phyloP scores from a whole-genome alignment of 2,797 vertebrate species.

The Hydrophis major region DNA sequence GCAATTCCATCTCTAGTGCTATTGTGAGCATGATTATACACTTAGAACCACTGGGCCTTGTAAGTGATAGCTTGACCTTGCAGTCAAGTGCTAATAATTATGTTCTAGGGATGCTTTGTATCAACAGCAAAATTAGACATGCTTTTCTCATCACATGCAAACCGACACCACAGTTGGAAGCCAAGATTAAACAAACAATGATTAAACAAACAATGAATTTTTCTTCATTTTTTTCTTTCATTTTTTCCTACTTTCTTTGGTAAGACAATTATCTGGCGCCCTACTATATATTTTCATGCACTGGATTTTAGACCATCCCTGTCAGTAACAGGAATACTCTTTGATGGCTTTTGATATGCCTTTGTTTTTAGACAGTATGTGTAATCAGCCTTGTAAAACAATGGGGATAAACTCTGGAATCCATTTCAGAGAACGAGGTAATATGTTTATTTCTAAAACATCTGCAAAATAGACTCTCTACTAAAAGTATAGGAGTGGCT shows the following conservation, averaged over 20 bases:
- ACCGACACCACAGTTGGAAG: not conserved
- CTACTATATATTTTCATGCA: not conserved
- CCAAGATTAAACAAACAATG: not conserved
- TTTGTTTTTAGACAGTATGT: not conserved
- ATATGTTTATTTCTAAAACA: slow-evolving; percentile 9
- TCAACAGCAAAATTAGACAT: not conserved
- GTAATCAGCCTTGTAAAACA: slow-evolving; percentile 19
- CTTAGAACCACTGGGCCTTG: not conserved
- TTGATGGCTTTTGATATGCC: not conserved
- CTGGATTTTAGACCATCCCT: not conserved
- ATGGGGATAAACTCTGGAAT: slow-evolving; percentile 8
- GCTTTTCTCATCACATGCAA: not conserved
- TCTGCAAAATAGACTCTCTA: not conserved
- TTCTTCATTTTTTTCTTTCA: not conserved
- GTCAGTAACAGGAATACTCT: not conserved
- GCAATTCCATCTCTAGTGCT: not conserved
- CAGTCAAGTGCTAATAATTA: not conserved
- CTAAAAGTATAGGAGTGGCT: slow-evolving; percentile 9
- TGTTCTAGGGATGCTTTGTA: not conserved
- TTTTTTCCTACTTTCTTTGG: not conserved
- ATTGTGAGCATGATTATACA: not conserved
- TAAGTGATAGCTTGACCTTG: not conserved
- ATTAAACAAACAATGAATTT: not conserved
- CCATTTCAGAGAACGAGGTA: not conserved
- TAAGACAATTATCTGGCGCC: not conserved